Base-by-base conservation (phyloP, 23 tunicate species). In the Trididemnum miniatum region DNA sequence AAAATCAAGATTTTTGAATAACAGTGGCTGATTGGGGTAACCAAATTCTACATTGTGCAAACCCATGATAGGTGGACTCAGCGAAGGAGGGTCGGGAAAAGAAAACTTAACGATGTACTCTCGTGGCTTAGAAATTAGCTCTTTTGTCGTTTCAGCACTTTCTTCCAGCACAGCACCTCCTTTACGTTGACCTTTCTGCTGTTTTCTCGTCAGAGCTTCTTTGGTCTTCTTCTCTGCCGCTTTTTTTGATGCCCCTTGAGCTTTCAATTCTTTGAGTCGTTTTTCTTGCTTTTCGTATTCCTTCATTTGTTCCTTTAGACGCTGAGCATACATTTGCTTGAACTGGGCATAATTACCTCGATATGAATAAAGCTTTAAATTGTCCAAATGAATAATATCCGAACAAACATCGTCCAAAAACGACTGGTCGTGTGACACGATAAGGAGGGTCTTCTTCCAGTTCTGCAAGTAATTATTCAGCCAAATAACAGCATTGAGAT, bases 401-500 rank as follows among this genome's bases (percentile, higher is more conserved):
- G 99, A 74, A 65, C 99, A 96, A 52, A 96, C 86, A 66, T 96
- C 89, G 71, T 96, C 96, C 64, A 96, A 72, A 65, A 96, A 96
- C 18, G 85, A 72, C 77, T 93, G 97, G 83, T 96, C 99, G 81
- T 96, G 99, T 35, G 99, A 96, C 54, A 96, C 99, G 37, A 96
- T 85, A 54, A 96, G 71, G 32, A 96, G 72, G 0, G 99, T 96
- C 63, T 96, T 96, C 71, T 96, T 96, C 99, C 99, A 96, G 3
- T 74, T 82, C 59, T 93, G 96, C 37, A 96, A 59, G 76, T 96
- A 96, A 52, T 96, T 96, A 65, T 96, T 97, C 26, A 96, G 65
- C 99, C 99, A 96, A 66, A 96, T 96, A 18, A 96, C 99, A 72
- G 99, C 99, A 73, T 96, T 96, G 37, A 96, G 77, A 81, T 96